Evolutionary conservation across 2,888 invertebrate species (phyloP), one percentile per base, ranked within the genome.

Genomic region (Papilio gigon): DNA sequence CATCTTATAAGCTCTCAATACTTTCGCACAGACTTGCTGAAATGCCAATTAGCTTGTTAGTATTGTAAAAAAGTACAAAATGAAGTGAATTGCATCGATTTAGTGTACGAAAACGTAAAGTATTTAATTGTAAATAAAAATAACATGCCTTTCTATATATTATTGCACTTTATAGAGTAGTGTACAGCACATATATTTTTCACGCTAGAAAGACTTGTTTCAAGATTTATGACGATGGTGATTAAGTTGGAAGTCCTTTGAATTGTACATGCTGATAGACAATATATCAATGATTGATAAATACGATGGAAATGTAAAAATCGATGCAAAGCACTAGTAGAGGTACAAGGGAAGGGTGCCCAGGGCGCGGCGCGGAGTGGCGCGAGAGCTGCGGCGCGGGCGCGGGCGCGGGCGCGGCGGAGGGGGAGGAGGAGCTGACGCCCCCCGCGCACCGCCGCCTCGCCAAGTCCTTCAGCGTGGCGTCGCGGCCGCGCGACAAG

Each of bases 401-500:
- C 82, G 82, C 73, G 80, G 71, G 72, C 59, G 67, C 81, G 79
- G 84, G 78, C 61, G 87, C 85, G 77, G 82, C 83, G 72, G 87
- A 82, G 69, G 92, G 93, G 76, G 94, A 93, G 75, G 94, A 94
- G 79, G 94, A 95, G 76, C 95, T 95, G 74, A 97, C 97, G 78
- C 97, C 97, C 80, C 97, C 97, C 77, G 94, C 97, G 77, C 97
- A 97, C 89, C 94, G 97, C 81, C 95, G 97, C 81, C 94, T 97
- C 87, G 97, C 97, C 81, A 97, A 97, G 93, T 97, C 97, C 90
- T 97, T 97, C 94, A 97, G 97, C 93, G 97, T 97, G 82, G 95
- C 97, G 79, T 94, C 96, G 58, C 77, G 84, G 50, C 84, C 87
- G 4, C 67, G 83, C 67, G 85, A 86, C 73, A 84, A 84, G 73